Conservation (phyloP, 2,888 invertebrate genomes). For the Melinaea marsaeus region DNA sequence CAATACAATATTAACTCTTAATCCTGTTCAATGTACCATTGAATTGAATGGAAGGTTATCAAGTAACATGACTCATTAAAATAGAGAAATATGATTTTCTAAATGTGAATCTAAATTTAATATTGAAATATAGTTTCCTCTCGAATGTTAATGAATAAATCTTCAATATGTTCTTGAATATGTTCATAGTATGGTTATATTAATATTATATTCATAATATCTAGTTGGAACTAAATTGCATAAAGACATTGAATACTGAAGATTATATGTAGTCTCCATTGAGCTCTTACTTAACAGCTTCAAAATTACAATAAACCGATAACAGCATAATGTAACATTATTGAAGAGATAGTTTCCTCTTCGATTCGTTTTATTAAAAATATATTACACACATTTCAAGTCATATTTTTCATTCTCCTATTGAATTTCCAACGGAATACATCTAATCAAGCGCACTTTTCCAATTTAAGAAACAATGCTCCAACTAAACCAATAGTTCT, state of each 20-base stretch:
- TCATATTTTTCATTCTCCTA: neutral
- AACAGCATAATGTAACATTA: neutral
- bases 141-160: no score
- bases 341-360: neutral
- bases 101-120: neutral
- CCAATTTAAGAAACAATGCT: conserved; percentile 28
- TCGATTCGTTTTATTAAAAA: neutral
- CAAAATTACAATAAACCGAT: no score
- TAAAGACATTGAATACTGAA: no score
- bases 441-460: conserved; percentile 30
- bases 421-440: conserved; percentile 16
- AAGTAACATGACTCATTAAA: conserved; percentile 1
- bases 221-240: no score
- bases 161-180: no score
- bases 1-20: no score
- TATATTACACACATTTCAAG: neutral
- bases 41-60: neutral
- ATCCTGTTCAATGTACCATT: neutral
- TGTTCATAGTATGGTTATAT: no score
- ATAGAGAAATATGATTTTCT: neutral
- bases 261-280: no score
- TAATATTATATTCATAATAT: no score
- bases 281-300: no score
- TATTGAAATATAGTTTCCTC: no score
- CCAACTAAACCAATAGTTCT: conserved; percentile 33